Percentiles rank a stretch among this genome's conserved stretches.
phyloP scores from a whole-genome alignment of 2,888 invertebrate genomes.

The Latrodectus hesperus region DNA sequence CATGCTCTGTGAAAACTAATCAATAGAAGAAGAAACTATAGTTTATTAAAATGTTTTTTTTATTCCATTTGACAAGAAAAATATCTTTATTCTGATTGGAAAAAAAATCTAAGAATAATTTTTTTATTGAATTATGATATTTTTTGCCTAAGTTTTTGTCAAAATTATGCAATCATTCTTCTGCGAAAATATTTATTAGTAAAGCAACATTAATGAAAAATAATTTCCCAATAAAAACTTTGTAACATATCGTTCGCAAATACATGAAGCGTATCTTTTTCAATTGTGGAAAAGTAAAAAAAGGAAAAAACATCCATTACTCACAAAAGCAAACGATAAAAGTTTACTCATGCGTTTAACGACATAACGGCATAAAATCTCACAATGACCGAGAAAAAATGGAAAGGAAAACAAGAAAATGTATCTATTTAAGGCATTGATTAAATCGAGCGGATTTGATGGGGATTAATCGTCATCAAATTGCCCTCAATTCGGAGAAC shows the following conservation, averaged over 20 bases:
- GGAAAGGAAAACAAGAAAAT: not conserved
- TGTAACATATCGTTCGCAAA: not conserved
- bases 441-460: not conserved
- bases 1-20: not conserved
- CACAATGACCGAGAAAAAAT: not conserved
- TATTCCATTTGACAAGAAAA: no score
- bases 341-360: not conserved
- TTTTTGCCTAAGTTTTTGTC: no score
- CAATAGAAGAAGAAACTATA: not conserved
- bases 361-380: not conserved
- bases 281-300: not conserved
- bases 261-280: not conserved
- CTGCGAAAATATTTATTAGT: no score
- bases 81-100: no score
- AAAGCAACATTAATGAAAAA: not conserved
- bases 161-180: no score
- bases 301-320: not conserved
- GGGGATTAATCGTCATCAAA: constrained; percentile 6
- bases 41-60: no score
- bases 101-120: no score
- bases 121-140: no score
- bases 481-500: not conserved
- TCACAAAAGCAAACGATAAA: not conserved
- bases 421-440: not conserved
- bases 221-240: not conserved